A percentile compares a stretch with the other conserved stretches of the same genome.
These are phyloP conservation scores for Zaprionus capensis DNA, from an alignment of 1,140 invertebrate species.

Conservation along the genomic window DNA sequence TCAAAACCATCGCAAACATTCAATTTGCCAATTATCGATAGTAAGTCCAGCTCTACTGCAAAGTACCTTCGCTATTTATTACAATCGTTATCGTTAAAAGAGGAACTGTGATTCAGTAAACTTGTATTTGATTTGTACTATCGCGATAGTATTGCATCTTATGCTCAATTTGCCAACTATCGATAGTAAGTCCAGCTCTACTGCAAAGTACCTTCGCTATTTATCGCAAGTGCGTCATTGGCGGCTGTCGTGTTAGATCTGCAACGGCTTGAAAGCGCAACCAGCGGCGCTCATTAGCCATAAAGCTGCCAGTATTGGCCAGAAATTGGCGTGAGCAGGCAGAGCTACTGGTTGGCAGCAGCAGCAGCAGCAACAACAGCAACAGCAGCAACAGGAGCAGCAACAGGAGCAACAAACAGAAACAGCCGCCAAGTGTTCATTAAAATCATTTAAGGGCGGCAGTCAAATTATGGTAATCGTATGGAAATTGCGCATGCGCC, in stretches of 20 bases:
- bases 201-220: too few species aligned
- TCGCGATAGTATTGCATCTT: too few species aligned
- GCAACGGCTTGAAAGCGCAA: slow-evolving; percentile 24
- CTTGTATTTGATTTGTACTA: too few species aligned
- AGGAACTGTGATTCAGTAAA: too few species aligned
- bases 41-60: too few species aligned
- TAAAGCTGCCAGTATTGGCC: slow-evolving; percentile 42
- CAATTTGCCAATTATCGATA: too few species aligned
- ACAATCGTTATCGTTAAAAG: too few species aligned
- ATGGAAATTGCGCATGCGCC: slow-evolving; percentile 41
- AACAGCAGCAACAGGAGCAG: slow-evolving; percentile 9
- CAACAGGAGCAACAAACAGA: not conserved
- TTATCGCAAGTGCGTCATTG: slow-evolving; percentile 10
- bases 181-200: too few species aligned
- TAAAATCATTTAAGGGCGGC: slow-evolving; percentile 51
- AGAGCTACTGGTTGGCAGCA: slow-evolving; percentile 37
- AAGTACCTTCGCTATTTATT: too few species aligned
- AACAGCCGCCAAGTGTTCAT: slow-evolving; percentile 31
- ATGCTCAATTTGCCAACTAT: too few species aligned
- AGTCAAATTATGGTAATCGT: slow-evolving; percentile 58
- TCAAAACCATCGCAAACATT: too few species aligned
- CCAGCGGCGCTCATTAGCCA: slow-evolving; percentile 52
- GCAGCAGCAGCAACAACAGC: slow-evolving; percentile 16
- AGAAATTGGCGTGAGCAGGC: not conserved
- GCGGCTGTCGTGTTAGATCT: slow-evolving; percentile 42